These are phyloP conservation scores for Hippopotamyrus pictus DNA, from an alignment of 2,797 vertebrate species.

Conservation along the genomic window DNA sequence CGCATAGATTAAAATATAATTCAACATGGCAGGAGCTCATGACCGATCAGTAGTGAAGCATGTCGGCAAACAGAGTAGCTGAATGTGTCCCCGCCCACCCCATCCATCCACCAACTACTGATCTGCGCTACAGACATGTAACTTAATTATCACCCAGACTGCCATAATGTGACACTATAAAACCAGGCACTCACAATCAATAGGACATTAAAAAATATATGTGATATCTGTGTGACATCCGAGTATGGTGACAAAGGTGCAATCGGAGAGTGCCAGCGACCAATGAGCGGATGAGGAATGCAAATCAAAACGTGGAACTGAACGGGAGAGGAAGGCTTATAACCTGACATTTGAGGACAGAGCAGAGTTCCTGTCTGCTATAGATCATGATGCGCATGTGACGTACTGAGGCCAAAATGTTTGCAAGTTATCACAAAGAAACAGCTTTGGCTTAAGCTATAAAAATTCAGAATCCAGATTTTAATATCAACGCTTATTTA, in stretches of 20 bases:
- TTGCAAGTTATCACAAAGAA: conserved; percentile 11
- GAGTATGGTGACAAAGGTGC: background rate
- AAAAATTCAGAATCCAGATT: conserved; percentile 1
- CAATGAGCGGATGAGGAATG: background rate
- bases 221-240: background rate
- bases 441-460: background rate
- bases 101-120: conserved; percentile 8
- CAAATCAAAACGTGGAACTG: background rate
- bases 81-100: background rate
- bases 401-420: background rate
- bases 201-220: background rate
- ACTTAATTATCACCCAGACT: conserved; percentile 24
- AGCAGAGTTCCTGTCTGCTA: background rate
- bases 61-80: background rate
- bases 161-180: background rate
- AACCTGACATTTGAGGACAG: background rate
- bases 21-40: background rate
- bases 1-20: conserved; percentile 11
- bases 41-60: background rate
- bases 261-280: background rate
- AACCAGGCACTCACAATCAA: background rate
- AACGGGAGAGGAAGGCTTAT: background rate
- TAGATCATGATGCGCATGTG: background rate
- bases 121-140: conserved; percentile 9
- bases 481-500: background rate